Evolutionary conservation across 2,113 vertebrate species (phyloP).

Genomic region (Chiloscyllium plagiosum): DNA sequence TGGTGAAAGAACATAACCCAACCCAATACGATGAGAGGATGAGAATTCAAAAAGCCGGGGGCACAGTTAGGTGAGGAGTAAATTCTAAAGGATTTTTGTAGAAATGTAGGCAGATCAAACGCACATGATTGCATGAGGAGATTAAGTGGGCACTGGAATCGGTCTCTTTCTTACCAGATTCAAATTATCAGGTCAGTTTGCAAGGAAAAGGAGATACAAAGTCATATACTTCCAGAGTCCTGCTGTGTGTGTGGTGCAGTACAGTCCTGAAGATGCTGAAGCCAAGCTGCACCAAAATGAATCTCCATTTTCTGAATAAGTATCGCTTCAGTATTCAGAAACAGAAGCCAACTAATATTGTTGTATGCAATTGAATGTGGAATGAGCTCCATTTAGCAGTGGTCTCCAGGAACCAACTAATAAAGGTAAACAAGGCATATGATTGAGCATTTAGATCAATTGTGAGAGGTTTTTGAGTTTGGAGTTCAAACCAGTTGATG

Average conservation of each 20-base stretch:
- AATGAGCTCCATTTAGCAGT: background rate
- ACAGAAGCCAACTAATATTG: background rate
- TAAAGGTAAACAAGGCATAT: background rate
- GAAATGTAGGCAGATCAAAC: background rate
- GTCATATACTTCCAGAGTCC: background rate
- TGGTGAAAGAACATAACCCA: slow-evolving; percentile 92
- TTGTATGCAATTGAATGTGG: background rate
- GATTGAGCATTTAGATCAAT: background rate
- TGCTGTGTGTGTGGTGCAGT: background rate
- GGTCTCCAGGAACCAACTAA: background rate
- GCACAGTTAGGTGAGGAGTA: slow-evolving; percentile 79
- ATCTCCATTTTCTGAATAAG: background rate
- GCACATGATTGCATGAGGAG: background rate
- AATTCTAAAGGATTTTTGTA: background rate
- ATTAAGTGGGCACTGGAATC: background rate
- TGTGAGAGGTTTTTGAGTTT: background rate
- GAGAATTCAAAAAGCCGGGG: slow-evolving; percentile 92
- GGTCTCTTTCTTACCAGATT: background rate
- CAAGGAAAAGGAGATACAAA: no score
- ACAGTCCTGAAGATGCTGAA: background rate
- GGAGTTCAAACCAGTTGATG: background rate
- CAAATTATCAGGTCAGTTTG: background rate
- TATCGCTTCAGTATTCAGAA: background rate
- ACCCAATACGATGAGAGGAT: slow-evolving; percentile 91
- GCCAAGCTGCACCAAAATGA: background rate